These are phyloP conservation scores for Melanerpes formicivorus DNA, from an alignment of 2,113 vertebrate species.

Conservation along the genomic window DNA sequence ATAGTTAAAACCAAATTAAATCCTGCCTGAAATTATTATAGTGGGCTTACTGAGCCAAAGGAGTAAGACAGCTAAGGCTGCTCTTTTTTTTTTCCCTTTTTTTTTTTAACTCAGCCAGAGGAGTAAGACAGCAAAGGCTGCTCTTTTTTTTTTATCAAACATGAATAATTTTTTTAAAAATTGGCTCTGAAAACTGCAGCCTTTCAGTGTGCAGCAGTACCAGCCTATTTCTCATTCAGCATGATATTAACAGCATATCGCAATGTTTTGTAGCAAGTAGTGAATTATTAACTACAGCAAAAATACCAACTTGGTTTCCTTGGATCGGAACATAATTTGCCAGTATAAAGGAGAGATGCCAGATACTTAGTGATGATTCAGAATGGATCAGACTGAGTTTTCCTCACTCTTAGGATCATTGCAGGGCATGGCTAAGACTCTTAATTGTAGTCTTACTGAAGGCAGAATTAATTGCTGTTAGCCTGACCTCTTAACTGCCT, in stretches of 20 bases:
- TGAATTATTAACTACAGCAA: not conserved
- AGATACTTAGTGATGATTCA: not conserved
- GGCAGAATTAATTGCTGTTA: not conserved
- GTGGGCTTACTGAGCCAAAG: not conserved
- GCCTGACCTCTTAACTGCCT: not conserved
- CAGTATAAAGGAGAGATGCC: not conserved
- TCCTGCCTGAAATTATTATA: not conserved
- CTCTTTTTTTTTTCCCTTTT: too few relatives aligned
- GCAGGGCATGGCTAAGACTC: not conserved
- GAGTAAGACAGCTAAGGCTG: too few relatives aligned
- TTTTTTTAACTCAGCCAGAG: not conserved
- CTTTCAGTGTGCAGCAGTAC: not conserved
- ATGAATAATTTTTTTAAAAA: not conserved
- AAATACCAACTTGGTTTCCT: not conserved
- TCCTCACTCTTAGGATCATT: not conserved
- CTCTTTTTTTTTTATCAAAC: slow-evolving; percentile 1
- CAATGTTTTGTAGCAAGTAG: not conserved
- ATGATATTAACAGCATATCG: not conserved
- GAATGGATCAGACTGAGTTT: not conserved
- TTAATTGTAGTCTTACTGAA: not conserved
- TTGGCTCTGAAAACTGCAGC: not conserved
- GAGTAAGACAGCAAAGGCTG: not conserved
- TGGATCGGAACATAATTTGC: not conserved
- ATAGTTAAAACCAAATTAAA: not conserved
- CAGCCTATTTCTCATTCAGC: not conserved